A percentile compares a stretch with the other conserved stretches of the same genome.
phyloP scores from a whole-genome alignment of 1,140 invertebrate genomes.

The Trissolcus basalis region DNA sequence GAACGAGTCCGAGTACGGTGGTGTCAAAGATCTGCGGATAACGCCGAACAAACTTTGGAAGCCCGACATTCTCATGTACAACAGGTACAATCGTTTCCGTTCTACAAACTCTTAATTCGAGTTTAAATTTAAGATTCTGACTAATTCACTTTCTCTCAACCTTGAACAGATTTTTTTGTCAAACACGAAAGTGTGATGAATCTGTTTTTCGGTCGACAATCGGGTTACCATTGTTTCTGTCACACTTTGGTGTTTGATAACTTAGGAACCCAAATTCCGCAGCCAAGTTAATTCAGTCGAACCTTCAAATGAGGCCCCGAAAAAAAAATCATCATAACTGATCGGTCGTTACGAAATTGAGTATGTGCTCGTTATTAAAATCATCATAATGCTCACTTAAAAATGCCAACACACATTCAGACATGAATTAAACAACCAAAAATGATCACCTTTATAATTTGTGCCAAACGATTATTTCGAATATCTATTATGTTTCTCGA shows the following conservation, averaged over 20 bases:
- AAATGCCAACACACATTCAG: too few relatives aligned
- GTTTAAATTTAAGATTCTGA: background rate
- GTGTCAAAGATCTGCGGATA: constrained; percentile 94
- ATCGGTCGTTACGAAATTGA: constrained; percentile 23
- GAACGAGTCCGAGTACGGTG: constrained; percentile 95
- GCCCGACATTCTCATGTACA: constrained; percentile 98
- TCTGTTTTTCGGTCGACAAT: too few relatives aligned
- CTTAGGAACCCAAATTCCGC: background rate
- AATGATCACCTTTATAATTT: too few relatives aligned
- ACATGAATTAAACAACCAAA: too few relatives aligned
- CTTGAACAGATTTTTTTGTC: too few relatives aligned
- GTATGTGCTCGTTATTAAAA: constrained; percentile 36
- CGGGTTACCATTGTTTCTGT: too few relatives aligned
- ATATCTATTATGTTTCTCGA: background rate
- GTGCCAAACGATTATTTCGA: too few relatives aligned
- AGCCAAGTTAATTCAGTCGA: constrained; percentile 28
- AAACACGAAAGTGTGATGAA: too few relatives aligned
- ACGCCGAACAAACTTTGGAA: constrained; percentile 97
- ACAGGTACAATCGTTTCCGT: constrained; percentile 85
- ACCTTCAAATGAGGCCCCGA: constrained; percentile 46
- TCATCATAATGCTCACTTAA: too few relatives aligned
- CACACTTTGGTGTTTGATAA: too few relatives aligned
- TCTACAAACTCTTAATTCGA: background rate
- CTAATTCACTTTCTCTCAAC: too few relatives aligned
- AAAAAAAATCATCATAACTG: background rate